Evolutionary conservation across 2,113 vertebrate species (phyloP), one percentile per base, ranked within the genome.

Genomic region (Colinus virginianus): DNA sequence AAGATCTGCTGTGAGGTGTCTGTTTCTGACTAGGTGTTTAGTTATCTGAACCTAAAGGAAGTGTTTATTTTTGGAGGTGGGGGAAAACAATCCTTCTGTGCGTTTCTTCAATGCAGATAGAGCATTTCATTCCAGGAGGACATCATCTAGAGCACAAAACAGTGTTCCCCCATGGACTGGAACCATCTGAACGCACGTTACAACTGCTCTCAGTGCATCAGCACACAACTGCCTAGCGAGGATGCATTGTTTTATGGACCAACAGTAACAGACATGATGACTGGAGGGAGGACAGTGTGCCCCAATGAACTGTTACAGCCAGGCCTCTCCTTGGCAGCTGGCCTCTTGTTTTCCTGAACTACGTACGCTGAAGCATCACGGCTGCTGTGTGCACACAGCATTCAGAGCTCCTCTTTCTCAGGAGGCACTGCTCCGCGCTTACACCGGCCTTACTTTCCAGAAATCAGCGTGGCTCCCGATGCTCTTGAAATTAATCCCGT

Each of bases 381-480:
- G 20, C 5, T 13, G 15, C 4, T 68, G 9, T 34, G 56, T 78
- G 51, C n/a, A 30, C 18, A 6, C 26, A 55, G 40, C 53, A 53
- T 48, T 75, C 46, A 12, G 22, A 58, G 15, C 7, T 77, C 68
- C 61, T 32, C 38, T 90, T 78, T 63, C 78, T 34, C 19, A 38
- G 9, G 32, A 34, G 32, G 22, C 13, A 11, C 3, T n/a, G 38
- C n/a, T 63, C 17, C 0, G 0, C 34, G 30, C 40, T 43, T 26
- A 61, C 32, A 2, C 40, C 40, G 13, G 45, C 28, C 64, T 96
- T 97, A 97, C 97, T 97, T 93, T 95, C 96, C 98, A 98, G 94
- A 97, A 97, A 53, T 96, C 95, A 51, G 19, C 66, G 75, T 88
- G 87, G 93, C 64, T 97, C 53, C 13, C 22, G 51, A 98, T 96